A percentile compares a stretch with the other conserved stretches of the same genome.
Conservation (phyloP, 2,797 vertebrate genomes). For the Aulostomus chinensis region DNA sequence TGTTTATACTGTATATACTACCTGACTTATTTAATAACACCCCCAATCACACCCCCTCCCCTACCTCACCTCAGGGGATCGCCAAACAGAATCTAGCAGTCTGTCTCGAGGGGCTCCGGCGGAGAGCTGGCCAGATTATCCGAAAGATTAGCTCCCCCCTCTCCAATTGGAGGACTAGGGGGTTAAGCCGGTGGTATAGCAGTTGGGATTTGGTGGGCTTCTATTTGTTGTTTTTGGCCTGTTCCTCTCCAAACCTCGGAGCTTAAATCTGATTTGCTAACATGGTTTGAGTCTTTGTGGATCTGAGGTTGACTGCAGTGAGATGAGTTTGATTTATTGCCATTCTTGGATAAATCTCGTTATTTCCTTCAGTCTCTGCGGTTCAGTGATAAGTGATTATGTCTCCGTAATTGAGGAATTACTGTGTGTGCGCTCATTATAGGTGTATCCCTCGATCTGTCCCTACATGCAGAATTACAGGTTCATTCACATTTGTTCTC, state of each 20-base stretch:
- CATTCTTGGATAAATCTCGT: constrained; percentile 28
- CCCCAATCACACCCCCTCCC: too few species aligned
- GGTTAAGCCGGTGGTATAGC: not conserved
- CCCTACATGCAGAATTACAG: constrained; percentile 24
- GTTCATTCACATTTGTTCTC: constrained; percentile 31
- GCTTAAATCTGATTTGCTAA: constrained; percentile 26
- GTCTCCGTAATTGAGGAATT: constrained; percentile 41
- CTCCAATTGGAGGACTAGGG: constrained; percentile 20
- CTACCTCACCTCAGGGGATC: constrained; percentile 5
- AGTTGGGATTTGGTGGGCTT: too few species aligned
- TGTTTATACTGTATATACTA: too few species aligned
- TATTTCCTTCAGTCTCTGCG: constrained; percentile 15
- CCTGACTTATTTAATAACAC: too few species aligned
- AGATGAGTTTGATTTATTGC: constrained; percentile 39
- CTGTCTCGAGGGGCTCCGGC: constrained; percentile 27
- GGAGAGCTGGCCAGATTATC: constrained; percentile 55
- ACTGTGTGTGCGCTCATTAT: constrained; percentile 25
- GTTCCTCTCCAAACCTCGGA: constrained; percentile 17
- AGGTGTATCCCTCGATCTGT: constrained; percentile 25
- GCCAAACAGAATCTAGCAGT: constrained; percentile 41
- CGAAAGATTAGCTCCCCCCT: constrained; percentile 59
- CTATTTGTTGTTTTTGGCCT: constrained; percentile 12
- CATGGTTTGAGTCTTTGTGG: constrained; percentile 22
- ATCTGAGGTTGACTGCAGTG: not conserved
- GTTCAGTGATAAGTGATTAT: constrained; percentile 36